phyloP scores from a whole-genome alignment of 2,888 invertebrate species.

The Drosophila tanythrix region DNA sequence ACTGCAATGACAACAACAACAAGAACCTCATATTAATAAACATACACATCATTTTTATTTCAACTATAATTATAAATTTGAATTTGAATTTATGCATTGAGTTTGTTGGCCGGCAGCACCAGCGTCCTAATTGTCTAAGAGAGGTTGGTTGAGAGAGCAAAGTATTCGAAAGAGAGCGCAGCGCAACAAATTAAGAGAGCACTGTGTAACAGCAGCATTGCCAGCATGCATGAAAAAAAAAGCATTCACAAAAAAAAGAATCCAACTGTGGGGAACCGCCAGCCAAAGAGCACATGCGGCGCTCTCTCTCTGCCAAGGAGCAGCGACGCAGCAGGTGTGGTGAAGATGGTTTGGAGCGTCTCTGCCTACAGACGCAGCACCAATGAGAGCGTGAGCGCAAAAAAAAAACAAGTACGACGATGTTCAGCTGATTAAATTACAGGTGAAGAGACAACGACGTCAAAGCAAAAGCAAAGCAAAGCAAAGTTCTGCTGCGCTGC shows the following conservation, averaged over 20 bases:
- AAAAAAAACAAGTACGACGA: constrained; percentile 32
- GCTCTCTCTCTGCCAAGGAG: constrained; percentile 13
- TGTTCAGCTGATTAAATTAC: constrained; percentile 74
- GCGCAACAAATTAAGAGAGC: constrained; percentile 19
- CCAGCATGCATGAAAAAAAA: constrained; percentile 43
- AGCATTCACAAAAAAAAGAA: neutral
- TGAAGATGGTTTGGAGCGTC: constrained; percentile 58
- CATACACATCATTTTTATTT: neutral
- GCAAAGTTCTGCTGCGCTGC: constrained; percentile 7
- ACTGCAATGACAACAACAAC: constrained; percentile 47
- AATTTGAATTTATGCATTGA: constrained; percentile 16
- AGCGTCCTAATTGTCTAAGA: constrained; percentile 4
- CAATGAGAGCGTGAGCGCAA: constrained; percentile 19
- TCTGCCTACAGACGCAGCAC: constrained; percentile 27
- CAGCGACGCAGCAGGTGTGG: constrained; percentile 73
- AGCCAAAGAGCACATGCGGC: constrained; percentile 38
- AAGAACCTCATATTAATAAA: neutral
- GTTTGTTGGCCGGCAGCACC: constrained; percentile 40
- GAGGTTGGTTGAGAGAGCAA: constrained; percentile 4
- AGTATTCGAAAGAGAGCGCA: constrained; percentile 5
- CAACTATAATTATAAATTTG: neutral
- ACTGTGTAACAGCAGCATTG: constrained; percentile 51
- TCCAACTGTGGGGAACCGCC: constrained; percentile 19
- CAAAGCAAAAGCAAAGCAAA: constrained; percentile 6
- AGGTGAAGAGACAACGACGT: constrained; percentile 61